phyloP scores from a whole-genome alignment of 1,140 invertebrate genomes.

The Drosophila sucinea region DNA sequence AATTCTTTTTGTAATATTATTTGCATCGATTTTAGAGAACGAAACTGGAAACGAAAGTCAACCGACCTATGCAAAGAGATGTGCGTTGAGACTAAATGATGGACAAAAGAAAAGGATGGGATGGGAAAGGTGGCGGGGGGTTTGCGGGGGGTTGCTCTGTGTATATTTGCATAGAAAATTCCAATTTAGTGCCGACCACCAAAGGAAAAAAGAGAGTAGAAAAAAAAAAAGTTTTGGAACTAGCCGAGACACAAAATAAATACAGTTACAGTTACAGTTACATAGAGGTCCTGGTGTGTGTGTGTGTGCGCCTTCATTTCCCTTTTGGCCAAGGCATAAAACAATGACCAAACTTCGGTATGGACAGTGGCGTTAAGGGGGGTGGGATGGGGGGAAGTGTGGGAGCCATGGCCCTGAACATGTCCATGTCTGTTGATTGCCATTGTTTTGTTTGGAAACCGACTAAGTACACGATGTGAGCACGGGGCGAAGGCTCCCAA shows the following conservation, averaged over 20 bases:
- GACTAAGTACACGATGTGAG: no score
- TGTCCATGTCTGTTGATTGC: constrained; percentile 8
- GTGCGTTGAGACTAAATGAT: neutral
- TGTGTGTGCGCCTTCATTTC: constrained; percentile 21
- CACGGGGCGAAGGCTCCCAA: neutral
- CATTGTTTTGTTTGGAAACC: neutral
- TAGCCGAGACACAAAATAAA: constrained; percentile 36
- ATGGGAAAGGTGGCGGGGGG: neutral
- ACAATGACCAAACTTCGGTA: constrained; percentile 16
- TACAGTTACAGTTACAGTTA: constrained; percentile 18
- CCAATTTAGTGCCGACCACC: constrained; percentile 28
- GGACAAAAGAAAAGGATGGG: neutral
- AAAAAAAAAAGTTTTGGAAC: constrained; percentile 14
- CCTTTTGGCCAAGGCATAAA: constrained; percentile 31
- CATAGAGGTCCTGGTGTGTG: neutral
- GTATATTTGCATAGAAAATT: constrained; percentile 48
- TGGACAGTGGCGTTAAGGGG: no score
- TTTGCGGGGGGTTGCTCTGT: neutral
- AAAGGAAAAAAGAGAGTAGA: neutral
- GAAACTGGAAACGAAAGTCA: neutral
- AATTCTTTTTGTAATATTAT: neutral
- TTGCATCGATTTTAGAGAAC: neutral
- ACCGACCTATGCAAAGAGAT: neutral
- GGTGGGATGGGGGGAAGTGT: no score
- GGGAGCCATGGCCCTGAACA: constrained; percentile 1